Evolutionary conservation across 2,797 vertebrate species (phyloP).

Genomic region (Manis pentadactyla): DNA sequence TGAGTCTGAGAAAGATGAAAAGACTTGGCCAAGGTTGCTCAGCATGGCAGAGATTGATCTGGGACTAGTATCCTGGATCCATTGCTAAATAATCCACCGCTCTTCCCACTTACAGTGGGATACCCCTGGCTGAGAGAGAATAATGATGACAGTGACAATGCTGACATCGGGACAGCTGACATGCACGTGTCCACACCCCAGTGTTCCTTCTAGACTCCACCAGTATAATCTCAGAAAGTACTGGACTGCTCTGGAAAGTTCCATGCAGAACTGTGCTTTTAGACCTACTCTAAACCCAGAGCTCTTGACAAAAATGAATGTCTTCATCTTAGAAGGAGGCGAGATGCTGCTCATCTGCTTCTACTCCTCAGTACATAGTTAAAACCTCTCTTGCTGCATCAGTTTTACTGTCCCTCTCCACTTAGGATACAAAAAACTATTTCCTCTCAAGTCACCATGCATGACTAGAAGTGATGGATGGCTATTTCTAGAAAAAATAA

Average conservation of each 20-base stretch:
- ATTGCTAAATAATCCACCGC: no score
- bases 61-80: not conserved
- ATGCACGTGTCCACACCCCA: not conserved
- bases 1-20: not conserved
- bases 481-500: not conserved
- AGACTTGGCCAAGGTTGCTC: not conserved
- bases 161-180: not conserved
- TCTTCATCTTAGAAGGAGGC: not conserved
- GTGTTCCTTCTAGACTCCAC: not conserved
- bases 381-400: not conserved
- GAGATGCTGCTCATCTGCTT: not conserved
- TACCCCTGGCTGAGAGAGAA: not conserved
- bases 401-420: not conserved
- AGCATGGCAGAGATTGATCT: not conserved
- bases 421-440: not conserved
- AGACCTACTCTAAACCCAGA: not conserved
- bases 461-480: not conserved
- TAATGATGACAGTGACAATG: no score
- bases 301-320: not conserved
- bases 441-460: not conserved
- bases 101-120: not conserved
- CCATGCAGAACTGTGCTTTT: not conserved
- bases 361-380: not conserved
- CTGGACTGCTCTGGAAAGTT: not conserved
- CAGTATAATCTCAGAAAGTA: not conserved